These are phyloP conservation scores for Macaria notata DNA, from an alignment of 2,888 invertebrate genomes.

Conservation along the genomic window DNA sequence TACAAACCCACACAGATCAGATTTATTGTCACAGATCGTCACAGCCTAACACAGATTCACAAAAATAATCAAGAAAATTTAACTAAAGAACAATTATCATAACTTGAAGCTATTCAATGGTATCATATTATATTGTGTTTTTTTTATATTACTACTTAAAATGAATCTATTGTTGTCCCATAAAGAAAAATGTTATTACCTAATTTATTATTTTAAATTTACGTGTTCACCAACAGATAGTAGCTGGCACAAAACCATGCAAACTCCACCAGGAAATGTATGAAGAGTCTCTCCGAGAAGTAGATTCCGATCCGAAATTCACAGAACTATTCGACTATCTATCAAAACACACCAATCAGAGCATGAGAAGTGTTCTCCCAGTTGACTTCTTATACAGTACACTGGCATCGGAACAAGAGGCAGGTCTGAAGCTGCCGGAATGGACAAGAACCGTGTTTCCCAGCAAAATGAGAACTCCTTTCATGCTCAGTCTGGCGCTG, in stretches of 20 bases:
- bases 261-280: slow-evolving; percentile 66
- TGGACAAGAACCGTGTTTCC: slow-evolving; percentile 89
- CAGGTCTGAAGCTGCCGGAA: slow-evolving; percentile 86
- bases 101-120: no score
- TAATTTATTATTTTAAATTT: not conserved
- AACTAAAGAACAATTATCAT: no score
- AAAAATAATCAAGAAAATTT: no score
- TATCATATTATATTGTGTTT: no score
- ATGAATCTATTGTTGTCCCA: no score
- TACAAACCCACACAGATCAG: no score
- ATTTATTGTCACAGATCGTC: no score
- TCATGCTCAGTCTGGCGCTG: slow-evolving; percentile 86
- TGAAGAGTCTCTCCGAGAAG: slow-evolving; percentile 72
- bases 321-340: slow-evolving; percentile 85
- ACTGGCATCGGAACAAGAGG: slow-evolving; percentile 83
- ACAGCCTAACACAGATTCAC: no score
- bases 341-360: slow-evolving; percentile 74
- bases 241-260: slow-evolving; percentile 68
- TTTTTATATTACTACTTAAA: no score
- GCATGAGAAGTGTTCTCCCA: slow-evolving; percentile 80
- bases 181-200: no score
- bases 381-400: slow-evolving; percentile 89
- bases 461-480: slow-evolving; percentile 84
- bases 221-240: slow-evolving; percentile 41
- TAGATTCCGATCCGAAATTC: slow-evolving; percentile 77